Evolutionary conservation across 2,113 vertebrate species (phyloP), one percentile per base, ranked within the genome.

Genomic region (Archocentrus centrarchus): DNA sequence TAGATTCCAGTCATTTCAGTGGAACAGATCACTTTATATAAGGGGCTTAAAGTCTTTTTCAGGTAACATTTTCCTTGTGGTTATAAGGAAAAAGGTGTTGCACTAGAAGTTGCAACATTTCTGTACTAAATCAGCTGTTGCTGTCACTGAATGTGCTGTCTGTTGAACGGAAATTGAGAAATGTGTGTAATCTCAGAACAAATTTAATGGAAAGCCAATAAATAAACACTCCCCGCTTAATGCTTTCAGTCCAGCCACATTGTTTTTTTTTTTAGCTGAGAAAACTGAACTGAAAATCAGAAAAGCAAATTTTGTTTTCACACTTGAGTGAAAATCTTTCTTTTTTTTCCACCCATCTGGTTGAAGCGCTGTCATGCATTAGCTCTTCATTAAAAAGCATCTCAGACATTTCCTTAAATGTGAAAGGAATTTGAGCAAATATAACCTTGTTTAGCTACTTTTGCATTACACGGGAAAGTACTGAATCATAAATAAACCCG

Each of bases 1-100:
- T 91, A 85, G 77, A n/a, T 88, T 92, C 90, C 66, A 88, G 13
- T 75, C 7, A 82, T 91, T 95, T 94, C 94, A 89, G 10, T 80
- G 32, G 60, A 88, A 82, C 76, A 60, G 76, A 62, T 70, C 73
- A 27, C 5, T 4, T 5, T 15, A 10, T 55, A 15, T 75, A 58
- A 47, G 75, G 27, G 64, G 39, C 57, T 76, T 7, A 11, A 24
- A 15, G 30, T 83, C 50, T 73, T 75, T 30, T 62, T 61, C 6
- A 37, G 37, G 24, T 64, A 32, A 77, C 64, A 58, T 64, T 17
- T 84, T 70, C 30, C 44, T 82, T 47, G 17, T 76, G 32, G n/a
- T 60, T 86, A 57, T 63, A 57, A 83, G 22, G 60, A 32, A 79
- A 70, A 39, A 7, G 2, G 8, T 64, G 24, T n/a, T 73, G 4